Base-by-base conservation (phyloP, 2,113 vertebrate genomes). In the Toxostoma redivivum region DNA sequence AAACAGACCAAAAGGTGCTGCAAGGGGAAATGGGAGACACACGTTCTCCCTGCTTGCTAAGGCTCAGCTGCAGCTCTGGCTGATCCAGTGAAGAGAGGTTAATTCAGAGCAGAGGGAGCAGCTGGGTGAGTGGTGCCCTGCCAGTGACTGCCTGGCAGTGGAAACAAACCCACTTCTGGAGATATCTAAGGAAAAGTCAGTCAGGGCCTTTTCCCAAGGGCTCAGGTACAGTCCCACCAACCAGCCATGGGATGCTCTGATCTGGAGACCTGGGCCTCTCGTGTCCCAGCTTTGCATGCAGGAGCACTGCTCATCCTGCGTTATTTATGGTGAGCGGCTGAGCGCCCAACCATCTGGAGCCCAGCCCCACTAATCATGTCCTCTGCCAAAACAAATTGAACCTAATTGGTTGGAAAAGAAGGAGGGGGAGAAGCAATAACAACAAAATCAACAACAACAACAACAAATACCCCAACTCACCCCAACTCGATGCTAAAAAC, bases 321-420 rank as follows among this genome's bases (percentile, higher is more conserved):
- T 92, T 95, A 96, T 95, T 95, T 92, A 92, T 23, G 27, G 91
- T 1, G 8, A 94, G 76, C 44, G 57, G 89, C 94, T 94, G 86
- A 89, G 86, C 13, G 81, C 86, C 94, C 94, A 95, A 92, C 96
- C 95, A 95, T 97, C 94, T 97, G 96, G 95, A 96, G 89, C 77
- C 54, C 96, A 87, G 69, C 96, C 93, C 92, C 89, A 81, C 74
- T 95, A 96, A 97, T 97, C 89, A 72, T 69, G 86, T 89, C 77
- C 86, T 92, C 86, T 97, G 95, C 95, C 95, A 96, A 96, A 96
- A 79, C 84, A 97, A 92, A 97, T 79, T 86, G 69, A 87, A 95
- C 61, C 69, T 95, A 97, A 97, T 95, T 94, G 86, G 84, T 38
- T 92, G 89, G 96, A 91, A 97, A 93, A 93, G 40, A 88, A 92